These are phyloP conservation scores for Sminthurides bifidus DNA, from an alignment of 1,140 invertebrate genomes.

Conservation along the genomic window DNA sequence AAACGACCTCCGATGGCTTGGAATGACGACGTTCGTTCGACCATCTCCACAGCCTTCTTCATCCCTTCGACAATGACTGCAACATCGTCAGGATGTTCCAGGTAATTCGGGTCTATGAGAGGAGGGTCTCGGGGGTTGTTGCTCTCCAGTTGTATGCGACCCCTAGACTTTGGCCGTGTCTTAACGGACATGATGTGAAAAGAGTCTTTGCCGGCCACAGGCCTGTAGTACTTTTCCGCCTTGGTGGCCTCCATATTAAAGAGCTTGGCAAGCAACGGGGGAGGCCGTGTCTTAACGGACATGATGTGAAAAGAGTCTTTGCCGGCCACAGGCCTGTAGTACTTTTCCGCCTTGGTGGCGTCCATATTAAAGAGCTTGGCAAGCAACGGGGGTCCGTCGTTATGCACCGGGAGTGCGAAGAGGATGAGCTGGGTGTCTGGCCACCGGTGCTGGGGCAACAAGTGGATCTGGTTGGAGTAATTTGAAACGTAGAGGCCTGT, in stretches of 20 bases:
- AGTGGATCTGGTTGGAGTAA: not conserved
- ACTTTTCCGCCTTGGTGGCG: slow-evolving; percentile 17
- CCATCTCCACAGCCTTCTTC: slow-evolving; percentile 14
- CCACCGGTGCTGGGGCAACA: slow-evolving; percentile 11
- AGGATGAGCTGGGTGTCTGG: slow-evolving; percentile 29
- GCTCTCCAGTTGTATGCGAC: slow-evolving; percentile 28
- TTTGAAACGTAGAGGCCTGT: slow-evolving; percentile 21
- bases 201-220: slow-evolving; percentile 9
- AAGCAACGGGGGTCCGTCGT: slow-evolving; percentile 5
- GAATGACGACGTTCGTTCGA: slow-evolving; percentile 27
- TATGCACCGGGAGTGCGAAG: slow-evolving; percentile 14
- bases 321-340: slow-evolving; percentile 19
- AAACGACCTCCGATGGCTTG: slow-evolving; percentile 14
- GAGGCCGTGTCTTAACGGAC: slow-evolving; percentile 24
- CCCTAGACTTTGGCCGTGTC: slow-evolving; percentile 30
- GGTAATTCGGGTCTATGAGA: slow-evolving; percentile 33
- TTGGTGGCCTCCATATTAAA: slow-evolving; percentile 2
- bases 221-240: slow-evolving; percentile 10
- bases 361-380: slow-evolving; percentile 20
- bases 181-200: slow-evolving; percentile 6
- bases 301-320: slow-evolving; percentile 30
- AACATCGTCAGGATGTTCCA: slow-evolving; percentile 30
- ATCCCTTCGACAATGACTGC: slow-evolving; percentile 33
- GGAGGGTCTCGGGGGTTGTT: slow-evolving; percentile 28
- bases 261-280: not conserved